phyloP scores from a whole-genome alignment of 2,113 vertebrate genomes.

The Puntigrus tetrazona region DNA sequence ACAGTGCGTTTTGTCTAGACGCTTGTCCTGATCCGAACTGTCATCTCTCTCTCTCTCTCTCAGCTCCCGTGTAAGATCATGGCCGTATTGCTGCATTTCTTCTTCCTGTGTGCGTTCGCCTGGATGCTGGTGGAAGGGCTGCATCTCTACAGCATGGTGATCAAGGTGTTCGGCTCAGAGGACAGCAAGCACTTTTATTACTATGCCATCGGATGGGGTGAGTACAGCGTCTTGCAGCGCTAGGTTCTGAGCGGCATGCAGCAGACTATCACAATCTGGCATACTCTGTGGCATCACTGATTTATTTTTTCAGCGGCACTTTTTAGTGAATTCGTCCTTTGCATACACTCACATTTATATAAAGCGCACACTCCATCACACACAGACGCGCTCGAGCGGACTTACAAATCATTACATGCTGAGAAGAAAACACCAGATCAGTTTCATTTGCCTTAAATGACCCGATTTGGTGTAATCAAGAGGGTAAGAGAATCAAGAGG shows the following conservation, averaged over 20 bases:
- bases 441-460: slow-evolving; percentile 16
- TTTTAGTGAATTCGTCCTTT: background rate
- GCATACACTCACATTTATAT: background rate
- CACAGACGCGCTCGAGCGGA: background rate
- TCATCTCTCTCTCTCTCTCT: background rate
- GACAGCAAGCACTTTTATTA: slow-evolving; percentile 91
- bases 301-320: too few relatives aligned
- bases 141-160: slow-evolving; percentile 95
- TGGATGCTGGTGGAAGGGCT: slow-evolving; percentile 99
- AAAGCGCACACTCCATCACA: background rate
- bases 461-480: background rate
- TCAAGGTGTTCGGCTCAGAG: slow-evolving; percentile 95
- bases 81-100: slow-evolving; percentile 92
- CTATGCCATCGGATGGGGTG: slow-evolving; percentile 93
- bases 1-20: slow-evolving; percentile 4
- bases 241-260: too few relatives aligned
- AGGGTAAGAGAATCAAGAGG: slow-evolving; percentile 28
- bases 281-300: background rate
- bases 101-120: slow-evolving; percentile 92
- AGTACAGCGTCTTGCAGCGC: slow-evolving; percentile 55
- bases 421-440: background rate
- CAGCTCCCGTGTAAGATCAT: slow-evolving; percentile 89
- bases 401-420: background rate
- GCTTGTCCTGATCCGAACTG: background rate
- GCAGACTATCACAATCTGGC: background rate